Conservation (phyloP, 2,797 vertebrate genomes). For the Arremon aurantiirostris region DNA sequence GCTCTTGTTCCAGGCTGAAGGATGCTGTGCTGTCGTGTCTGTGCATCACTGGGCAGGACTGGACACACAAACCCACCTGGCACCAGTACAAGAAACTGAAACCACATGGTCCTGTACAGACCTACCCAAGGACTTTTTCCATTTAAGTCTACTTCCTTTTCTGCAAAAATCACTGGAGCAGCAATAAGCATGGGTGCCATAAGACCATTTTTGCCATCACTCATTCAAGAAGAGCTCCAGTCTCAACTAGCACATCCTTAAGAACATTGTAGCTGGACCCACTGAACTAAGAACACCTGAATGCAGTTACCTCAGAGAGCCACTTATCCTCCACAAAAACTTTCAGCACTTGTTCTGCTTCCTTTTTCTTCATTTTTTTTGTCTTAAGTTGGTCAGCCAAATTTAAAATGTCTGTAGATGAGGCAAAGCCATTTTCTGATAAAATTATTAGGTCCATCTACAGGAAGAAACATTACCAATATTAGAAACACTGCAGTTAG, state of each 20-base stretch:
- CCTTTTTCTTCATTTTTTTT: constrained; percentile 95
- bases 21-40: neutral
- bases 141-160: neutral
- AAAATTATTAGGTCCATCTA: constrained; percentile 91
- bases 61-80: neutral
- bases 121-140: neutral
- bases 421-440: constrained; percentile 87
- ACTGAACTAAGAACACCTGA: neutral
- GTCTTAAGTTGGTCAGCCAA: constrained; percentile 83
- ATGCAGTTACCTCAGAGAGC: constrained; percentile 85
- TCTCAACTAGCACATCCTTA: neutral
- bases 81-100: neutral
- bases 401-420: constrained; percentile 92
- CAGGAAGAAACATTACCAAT: neutral
- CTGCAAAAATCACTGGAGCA: neutral
- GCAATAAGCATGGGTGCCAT: neutral
- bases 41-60: neutral
- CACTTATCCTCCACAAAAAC: constrained; percentile 89
- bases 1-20: neutral
- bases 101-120: neutral
- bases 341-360: constrained; percentile 86
- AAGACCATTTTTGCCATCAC: neutral
- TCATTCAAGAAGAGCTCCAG: neutral
- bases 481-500: neutral
- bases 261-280: neutral